Base-by-base conservation (phyloP, 1,140 invertebrate genomes). In the Batillaria attramentaria region DNA sequence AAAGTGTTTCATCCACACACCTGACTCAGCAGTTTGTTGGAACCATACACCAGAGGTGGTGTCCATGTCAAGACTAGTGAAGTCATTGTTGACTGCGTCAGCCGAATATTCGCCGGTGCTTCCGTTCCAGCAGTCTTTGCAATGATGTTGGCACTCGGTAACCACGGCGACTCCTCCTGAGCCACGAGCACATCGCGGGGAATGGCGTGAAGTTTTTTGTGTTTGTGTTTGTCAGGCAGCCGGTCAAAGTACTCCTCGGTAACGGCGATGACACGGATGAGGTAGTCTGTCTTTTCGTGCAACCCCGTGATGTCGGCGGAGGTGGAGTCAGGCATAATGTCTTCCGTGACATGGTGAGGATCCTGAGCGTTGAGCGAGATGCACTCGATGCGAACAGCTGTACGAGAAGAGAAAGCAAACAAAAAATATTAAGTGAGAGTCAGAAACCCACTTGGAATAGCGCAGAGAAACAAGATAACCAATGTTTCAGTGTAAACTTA, bases 171-270 rank as follows among this genome's bases (percentile, higher is more conserved):
- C 78, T 90, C 88, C 50, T 89, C 86, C 43, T 86, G 83, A 0
- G 82, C 74, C 37, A 87, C 80, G 46, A 85, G 79, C 4, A 77
- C 75, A 42, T 89, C 86, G 8, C 69, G 74, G 1, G 90, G 89
- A 24, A 91, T 81, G 24, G 83, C 75, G 35, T 86, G 83, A 0
- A 81, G 62, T 60, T 83, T 84, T 69, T 89, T 90, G 24, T 87
- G 80, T 37, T 84, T 81, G 72, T 90, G 86, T 77, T 84, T 85
- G 39, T 87, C 85, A 6, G 87, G 87, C n/a, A 90, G 84, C 43
- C 84, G 79, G 76, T 91, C 87, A 84, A 91, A 91, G 81, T 87
- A 91, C 82, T 91, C 91, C 72, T 91, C 88, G 18, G 90, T 91
- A 20, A 91, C 85, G 1, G 89, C 89, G 46, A 89, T 89, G 18